phyloP scores from a whole-genome alignment of 2,797 vertebrate genomes.

The Falco cherrug region DNA sequence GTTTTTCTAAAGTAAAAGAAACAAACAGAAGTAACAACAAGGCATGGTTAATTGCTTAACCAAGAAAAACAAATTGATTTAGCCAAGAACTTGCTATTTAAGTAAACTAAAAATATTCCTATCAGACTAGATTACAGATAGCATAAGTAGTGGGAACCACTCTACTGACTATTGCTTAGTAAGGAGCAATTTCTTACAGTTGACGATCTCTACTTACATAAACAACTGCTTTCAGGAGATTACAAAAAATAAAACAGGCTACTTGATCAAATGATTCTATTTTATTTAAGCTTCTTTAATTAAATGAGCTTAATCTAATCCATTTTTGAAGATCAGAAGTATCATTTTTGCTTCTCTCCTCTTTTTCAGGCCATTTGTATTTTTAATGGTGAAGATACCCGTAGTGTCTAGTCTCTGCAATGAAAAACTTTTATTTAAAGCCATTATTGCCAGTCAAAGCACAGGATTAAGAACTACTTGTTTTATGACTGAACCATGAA shows the following conservation, averaged over 20 bases:
- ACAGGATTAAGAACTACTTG: slow-evolving; percentile 20
- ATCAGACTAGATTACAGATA: not conserved
- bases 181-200: not conserved
- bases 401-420: not conserved
- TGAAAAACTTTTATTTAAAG: not conserved
- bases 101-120: not conserved
- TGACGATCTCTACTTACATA: not conserved
- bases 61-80: not conserved
- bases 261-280: not conserved
- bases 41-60: not conserved
- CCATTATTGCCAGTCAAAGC: not conserved
- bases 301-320: not conserved
- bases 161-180: not conserved
- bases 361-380: not conserved
- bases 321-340: not conserved
- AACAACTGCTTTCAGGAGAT: not conserved
- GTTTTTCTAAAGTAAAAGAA: not conserved
- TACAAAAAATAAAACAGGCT: not conserved
- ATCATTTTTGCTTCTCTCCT: not conserved
- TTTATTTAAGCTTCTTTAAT: not conserved
- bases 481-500: not conserved
- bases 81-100: not conserved
- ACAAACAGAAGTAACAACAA: not conserved
- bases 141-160: not conserved
- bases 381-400: not conserved